Conservation (phyloP, 53 echinoderm and acorn worm species). For the Echinometra lucunter region DNA sequence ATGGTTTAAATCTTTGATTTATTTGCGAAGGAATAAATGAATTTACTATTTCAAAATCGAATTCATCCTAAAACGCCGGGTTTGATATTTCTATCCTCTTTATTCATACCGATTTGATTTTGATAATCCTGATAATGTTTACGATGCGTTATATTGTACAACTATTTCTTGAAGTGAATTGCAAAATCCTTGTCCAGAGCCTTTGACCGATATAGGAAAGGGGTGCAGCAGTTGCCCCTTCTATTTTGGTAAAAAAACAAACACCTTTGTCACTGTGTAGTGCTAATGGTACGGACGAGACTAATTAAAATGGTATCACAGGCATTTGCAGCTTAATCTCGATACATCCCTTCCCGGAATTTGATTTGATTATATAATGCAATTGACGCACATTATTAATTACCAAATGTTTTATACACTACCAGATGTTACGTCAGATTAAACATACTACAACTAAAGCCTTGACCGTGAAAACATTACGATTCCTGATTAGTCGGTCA, state of each 20-base stretch:
- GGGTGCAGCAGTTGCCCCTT: not conserved
- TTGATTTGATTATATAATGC: not conserved
- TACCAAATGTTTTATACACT: not conserved
- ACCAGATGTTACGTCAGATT: not conserved
- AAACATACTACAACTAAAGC: not conserved
- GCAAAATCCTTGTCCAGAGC: not conserved
- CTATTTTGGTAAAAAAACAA: not conserved
- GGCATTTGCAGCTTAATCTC: not conserved
- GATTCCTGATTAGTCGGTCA: not conserved
- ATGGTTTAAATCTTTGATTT: too few species aligned
- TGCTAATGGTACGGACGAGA: not conserved
- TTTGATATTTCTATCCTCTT: too few species aligned
- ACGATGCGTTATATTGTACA: too few species aligned
- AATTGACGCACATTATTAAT: not conserved
- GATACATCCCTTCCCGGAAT: not conserved
- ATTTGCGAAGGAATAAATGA: too few species aligned
- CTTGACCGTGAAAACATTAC: not conserved
- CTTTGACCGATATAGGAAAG: not conserved
- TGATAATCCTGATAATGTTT: too few species aligned
- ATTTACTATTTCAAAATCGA: too few species aligned
- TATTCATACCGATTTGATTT: too few species aligned
- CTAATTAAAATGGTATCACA: not conserved
- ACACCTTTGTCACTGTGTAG: not conserved
- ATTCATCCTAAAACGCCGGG: too few species aligned
- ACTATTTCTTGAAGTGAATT: too few species aligned